Conservation (phyloP, 2,113 vertebrate genomes). For the Nettapus auritus region DNA sequence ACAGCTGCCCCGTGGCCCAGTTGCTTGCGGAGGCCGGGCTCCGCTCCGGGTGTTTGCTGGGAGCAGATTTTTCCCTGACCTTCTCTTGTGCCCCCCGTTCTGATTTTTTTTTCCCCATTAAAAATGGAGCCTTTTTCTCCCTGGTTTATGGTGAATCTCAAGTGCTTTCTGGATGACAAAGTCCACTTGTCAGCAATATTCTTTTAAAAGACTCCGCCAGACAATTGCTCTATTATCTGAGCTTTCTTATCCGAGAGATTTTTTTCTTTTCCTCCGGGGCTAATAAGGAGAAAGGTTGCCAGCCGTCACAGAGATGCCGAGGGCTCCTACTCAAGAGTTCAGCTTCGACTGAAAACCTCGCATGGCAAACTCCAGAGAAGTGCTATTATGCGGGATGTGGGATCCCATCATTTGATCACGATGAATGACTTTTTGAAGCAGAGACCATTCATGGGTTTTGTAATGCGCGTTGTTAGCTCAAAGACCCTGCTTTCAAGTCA, state of each 20-base stretch:
- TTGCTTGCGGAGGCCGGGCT: background rate
- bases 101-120: background rate
- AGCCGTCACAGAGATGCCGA: background rate
- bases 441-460: slow-evolving; percentile 24
- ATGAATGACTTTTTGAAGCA: slow-evolving; percentile 44
- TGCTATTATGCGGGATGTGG: background rate
- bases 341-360: background rate
- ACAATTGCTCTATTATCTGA: slow-evolving; percentile 71
- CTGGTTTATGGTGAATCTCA: slow-evolving; percentile 19
- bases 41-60: background rate
- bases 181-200: slow-evolving; percentile 63
- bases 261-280: slow-evolving; percentile 5
- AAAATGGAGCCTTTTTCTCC: slow-evolving; percentile 21
- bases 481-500: background rate
- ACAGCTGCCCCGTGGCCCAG: background rate
- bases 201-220: slow-evolving; percentile 32
- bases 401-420: background rate
- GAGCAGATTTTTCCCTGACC: slow-evolving; percentile 64
- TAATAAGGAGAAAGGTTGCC: slow-evolving; percentile 43
- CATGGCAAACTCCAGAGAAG: background rate
- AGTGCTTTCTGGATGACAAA: slow-evolving; percentile 47
- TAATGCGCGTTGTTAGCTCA: slow-evolving; percentile 21
- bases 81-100: background rate
- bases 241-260: background rate
- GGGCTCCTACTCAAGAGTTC: slow-evolving; percentile 9